Base-by-base conservation (phyloP, 1,140 invertebrate genomes). In the Trichonephila clavata region DNA sequence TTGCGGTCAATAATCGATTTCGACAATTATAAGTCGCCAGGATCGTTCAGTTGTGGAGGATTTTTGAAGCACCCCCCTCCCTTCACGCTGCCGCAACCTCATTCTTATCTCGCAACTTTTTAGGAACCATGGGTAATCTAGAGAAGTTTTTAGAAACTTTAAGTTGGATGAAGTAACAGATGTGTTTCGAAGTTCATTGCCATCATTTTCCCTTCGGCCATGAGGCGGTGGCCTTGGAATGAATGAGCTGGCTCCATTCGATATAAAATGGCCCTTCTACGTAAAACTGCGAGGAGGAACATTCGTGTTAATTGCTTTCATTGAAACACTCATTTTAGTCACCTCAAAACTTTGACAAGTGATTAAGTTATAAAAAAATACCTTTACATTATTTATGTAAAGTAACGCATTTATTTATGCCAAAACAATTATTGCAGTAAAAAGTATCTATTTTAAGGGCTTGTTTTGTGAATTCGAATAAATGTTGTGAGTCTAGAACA, bases 1-100 rank as follows among this genome's bases (percentile, higher is more conserved):
- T 92, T 92, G 90, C 90, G 90, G 90, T 92, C 90, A 92, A 92
- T 92, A 92, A 92, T 86, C 83, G 90, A 86, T 92, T 92, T 86
- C 80, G 90, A 86, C 90, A 86, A 92, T 86, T 92, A 92, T 92
- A 92, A 86, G 90, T 92, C 90, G 32, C 20, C n/a, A 32, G 39
- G 80, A 65, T 84, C 50, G 39, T 43, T 91, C 43, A 18, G 7
- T 71, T 39, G 61, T 71, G 63, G 59, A 63, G 57, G 68, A 80
- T 71, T 83, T 77, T 91, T 91, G 59, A 84, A 81, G 50, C n/a
- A 14, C 27, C 21, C n/a, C 59, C 43, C 8, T 43, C 61, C 24
- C 68, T 91, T 91, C 80, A 84, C 90, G 90, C 90, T 71, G 60
- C 81, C 50, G 13, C 32, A 86, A 59, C 57, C 90, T 57, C 60